Base-by-base conservation (phyloP, 1,140 invertebrate species). In the Drosophila oshimai region DNA sequence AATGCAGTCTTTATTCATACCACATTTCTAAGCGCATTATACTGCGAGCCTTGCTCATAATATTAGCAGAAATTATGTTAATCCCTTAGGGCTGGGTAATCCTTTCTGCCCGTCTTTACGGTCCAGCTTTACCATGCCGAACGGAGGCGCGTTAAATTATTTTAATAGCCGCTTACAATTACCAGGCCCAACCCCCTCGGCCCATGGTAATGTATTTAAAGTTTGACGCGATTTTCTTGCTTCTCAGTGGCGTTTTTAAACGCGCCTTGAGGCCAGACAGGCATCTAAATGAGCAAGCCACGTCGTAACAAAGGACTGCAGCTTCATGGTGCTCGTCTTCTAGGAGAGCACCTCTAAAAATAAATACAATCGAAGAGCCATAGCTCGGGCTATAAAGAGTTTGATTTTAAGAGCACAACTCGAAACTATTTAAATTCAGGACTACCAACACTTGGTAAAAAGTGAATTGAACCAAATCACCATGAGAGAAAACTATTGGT, bases 21-120 rank as follows among this genome's bases (percentile, higher is more conserved):
- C 50, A 53, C 58, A 79, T 72, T 84, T 86, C 71, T 80, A 84
- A 86, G 71, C 80, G 80, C 71, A 86, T 84, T 84, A 86, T 86
- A 50, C 57, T 18, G 53, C 22, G 7, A 79, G 37, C 49, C 58
- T 31, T 51, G 54, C 51, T 71, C 50, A 72, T 67, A 74, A 84
- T 86, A 86, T 86, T 71, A 75, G 60, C 65, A 46, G 41, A 75
- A 84, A 80, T 84, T 72, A 86, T 86, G 75, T 75, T 75, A 84
- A 86, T 57, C 80, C 74, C 33, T 26, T 34, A 17, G 41, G 36
- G 45, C 22, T 20, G 49, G 39, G 39, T 53, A 58, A 80, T 62
- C 51, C 49, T 17, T 62, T 31, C 31, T 28, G 6, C 33, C 37
- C 15, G n/a, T 9, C 29, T 37, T 17, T 6, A 1, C 26, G 9